These are phyloP conservation scores for Parauchenoglanis ngamensis DNA, from an alignment of 2,797 vertebrate genomes.

Conservation along the genomic window DNA sequence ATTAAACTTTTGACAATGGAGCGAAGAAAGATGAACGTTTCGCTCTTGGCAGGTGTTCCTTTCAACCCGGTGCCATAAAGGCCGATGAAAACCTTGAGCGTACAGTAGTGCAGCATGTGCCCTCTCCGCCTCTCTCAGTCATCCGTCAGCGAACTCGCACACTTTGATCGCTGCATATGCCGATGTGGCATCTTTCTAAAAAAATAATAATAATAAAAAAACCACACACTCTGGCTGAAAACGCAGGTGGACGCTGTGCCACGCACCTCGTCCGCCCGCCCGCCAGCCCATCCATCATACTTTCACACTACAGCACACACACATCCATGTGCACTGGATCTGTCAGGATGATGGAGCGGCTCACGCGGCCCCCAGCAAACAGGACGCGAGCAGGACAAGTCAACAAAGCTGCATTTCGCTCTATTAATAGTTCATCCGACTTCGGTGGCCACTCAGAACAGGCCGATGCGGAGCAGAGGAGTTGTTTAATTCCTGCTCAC, in stretches of 20 bases:
- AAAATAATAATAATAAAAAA: not conserved
- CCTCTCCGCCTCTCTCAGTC: conserved; percentile 15
- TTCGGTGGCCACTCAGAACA: not conserved
- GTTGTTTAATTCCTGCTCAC: not conserved
- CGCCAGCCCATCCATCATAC: conserved; percentile 61
- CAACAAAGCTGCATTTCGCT: conserved; percentile 57
- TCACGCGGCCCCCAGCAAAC: conserved; percentile 47
- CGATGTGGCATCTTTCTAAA: conserved; percentile 35
- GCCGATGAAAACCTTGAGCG: conserved; percentile 10
- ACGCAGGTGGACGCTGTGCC: conserved; percentile 53
- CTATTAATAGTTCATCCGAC: conserved; percentile 48
- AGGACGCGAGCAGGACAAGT: conserved; percentile 52
- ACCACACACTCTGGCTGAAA: conserved; percentile 5
- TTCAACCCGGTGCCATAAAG: not conserved
- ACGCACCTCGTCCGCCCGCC: conserved; percentile 35
- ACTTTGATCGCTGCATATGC: conserved; percentile 50
- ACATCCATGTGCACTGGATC: conserved; percentile 52
- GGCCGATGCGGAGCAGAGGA: not conserved
- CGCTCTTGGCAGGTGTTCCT: not conserved
- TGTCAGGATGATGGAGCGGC: conserved; percentile 66
- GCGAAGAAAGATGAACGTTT: not conserved
- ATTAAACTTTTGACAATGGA: not conserved
- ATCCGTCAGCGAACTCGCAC: conserved; percentile 40
- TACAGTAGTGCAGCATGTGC: not conserved
- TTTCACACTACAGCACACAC: conserved; percentile 36